Evolutionary conservation across 2,888 invertebrate species (phyloP), one percentile per base, ranked within the genome.

Genomic region (Teleiodes luculella): DNA sequence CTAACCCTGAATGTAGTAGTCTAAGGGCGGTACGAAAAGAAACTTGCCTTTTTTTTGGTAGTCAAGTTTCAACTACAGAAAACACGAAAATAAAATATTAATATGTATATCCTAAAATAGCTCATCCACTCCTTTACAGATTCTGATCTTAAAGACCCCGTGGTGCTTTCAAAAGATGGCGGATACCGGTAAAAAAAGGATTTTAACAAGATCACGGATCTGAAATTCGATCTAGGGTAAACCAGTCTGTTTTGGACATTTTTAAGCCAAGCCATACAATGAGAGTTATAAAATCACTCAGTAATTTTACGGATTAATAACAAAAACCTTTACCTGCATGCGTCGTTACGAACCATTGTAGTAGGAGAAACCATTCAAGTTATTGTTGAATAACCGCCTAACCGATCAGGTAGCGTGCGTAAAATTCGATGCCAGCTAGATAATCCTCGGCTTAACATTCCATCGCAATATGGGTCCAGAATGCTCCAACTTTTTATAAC

Each of bases 381-480:
- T 66, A 41, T 68, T 70, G 73, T 78, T 78, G 74, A 79, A 80
- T 78, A 79, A 74, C 74, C 76, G 76, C 72, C 78, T 86, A 87
- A 74, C 74, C 76, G 76, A 72, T 78, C 86, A 87, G 87, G 86
- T 86, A 87, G 83, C 80, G 78, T 83, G 82, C 80, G 82, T 84
- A 83, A 82, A 85, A 83, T 82, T 80, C 75, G 80, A 85, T 81
- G 78, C 79, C 73, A 78, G 74, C 73, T 68, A 82, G 88, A 87
- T 88, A 78, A 88, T 86, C 86, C 77, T 71, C 72, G 72, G 85
- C 85, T 88, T 88, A 86, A 87, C 77, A 88, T 89, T 88, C 88
- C 87, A 61, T 64, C 65, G 65, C 68, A 62, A 70, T 69, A 65
- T 64, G 72, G 72, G 69, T 67, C 76, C 72, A 66, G 68, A 69